These are phyloP conservation scores for Resseliella maxima DNA, from an alignment of 2,888 invertebrate genomes.

Conservation along the genomic window DNA sequence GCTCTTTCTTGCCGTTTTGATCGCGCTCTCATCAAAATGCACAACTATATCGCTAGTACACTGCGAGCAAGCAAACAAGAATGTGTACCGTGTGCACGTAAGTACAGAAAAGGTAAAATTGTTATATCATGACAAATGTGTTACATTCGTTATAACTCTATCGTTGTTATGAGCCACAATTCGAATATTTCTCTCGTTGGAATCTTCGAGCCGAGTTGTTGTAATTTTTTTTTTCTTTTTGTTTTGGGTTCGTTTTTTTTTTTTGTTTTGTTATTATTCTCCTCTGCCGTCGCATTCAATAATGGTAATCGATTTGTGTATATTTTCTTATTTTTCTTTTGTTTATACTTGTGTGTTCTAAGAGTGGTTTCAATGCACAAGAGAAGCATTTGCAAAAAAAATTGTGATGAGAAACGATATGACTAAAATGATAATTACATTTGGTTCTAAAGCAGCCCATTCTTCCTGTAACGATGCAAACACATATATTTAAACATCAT, in stretches of 20 bases:
- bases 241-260: neutral
- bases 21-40: neutral
- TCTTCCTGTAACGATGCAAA: slow-evolving; percentile 14
- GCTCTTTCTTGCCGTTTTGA: neutral
- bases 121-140: slow-evolving; percentile 49
- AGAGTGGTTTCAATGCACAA: neutral
- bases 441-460: neutral
- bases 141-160: slow-evolving; percentile 45
- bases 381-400: slow-evolving; percentile 44
- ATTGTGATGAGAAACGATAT: slow-evolving; percentile 32
- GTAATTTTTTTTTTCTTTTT: too few relatives aligned
- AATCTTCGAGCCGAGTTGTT: neutral
- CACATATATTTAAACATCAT: too few relatives aligned
- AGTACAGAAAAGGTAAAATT: slow-evolving; percentile 43
- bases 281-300: slow-evolving; percentile 27
- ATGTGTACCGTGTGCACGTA: slow-evolving; percentile 13
- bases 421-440: slow-evolving; percentile 53
- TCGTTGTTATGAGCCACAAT: slow-evolving; percentile 28
- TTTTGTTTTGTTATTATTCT: neutral
- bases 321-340: neutral
- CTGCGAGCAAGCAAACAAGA: neutral
- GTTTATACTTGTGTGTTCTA: neutral
- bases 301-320: neutral
- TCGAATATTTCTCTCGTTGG: slow-evolving; percentile 24
- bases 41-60: neutral